Evolutionary conservation across 2,797 vertebrate species (phyloP).

Genomic region (Melanotaenia boesemani): DNA sequence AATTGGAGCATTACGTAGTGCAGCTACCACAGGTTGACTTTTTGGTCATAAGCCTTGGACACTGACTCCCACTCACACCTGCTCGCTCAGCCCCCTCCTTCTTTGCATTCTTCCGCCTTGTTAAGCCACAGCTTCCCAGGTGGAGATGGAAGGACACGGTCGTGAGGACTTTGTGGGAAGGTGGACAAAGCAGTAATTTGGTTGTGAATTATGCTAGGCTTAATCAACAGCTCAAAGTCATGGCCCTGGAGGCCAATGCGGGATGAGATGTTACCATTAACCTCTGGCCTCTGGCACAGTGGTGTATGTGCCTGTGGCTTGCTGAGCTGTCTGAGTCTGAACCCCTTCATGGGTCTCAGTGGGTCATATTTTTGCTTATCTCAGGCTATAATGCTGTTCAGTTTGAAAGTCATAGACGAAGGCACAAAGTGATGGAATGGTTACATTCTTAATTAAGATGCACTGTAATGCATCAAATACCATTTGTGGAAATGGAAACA

Average conservation of each 20-base stretch:
- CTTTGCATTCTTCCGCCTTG: slow-evolving; percentile 77
- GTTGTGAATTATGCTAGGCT: slow-evolving; percentile 80
- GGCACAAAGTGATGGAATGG: not conserved
- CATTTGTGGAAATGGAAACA: not conserved
- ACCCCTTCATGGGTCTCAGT: slow-evolving; percentile 6
- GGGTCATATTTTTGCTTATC: slow-evolving; percentile 36
- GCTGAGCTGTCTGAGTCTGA: slow-evolving; percentile 37
- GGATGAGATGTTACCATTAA: slow-evolving; percentile 81
- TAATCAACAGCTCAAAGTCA: slow-evolving; percentile 80
- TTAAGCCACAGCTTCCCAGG: slow-evolving; percentile 72
- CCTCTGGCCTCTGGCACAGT: slow-evolving; percentile 74
- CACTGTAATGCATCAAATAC: not conserved
- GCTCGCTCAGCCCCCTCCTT: slow-evolving; percentile 50
- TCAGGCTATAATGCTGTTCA: slow-evolving; percentile 31
- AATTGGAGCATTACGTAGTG: slow-evolving; percentile 66
- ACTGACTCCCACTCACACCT: slow-evolving; percentile 71
- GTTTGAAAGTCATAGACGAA: slow-evolving; percentile 24
- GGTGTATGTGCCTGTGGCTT: slow-evolving; percentile 72
- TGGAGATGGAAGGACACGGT: slow-evolving; percentile 60
- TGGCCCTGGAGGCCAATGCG: slow-evolving; percentile 63
- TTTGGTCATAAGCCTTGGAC: slow-evolving; percentile 69
- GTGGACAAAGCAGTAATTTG: slow-evolving; percentile 77
- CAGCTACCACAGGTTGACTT: slow-evolving; percentile 63
- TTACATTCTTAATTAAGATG: not conserved
- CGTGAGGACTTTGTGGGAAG: slow-evolving; percentile 65